Base-by-base conservation (phyloP, 2,113 vertebrate species). In the Oxyruncus cristatus region DNA sequence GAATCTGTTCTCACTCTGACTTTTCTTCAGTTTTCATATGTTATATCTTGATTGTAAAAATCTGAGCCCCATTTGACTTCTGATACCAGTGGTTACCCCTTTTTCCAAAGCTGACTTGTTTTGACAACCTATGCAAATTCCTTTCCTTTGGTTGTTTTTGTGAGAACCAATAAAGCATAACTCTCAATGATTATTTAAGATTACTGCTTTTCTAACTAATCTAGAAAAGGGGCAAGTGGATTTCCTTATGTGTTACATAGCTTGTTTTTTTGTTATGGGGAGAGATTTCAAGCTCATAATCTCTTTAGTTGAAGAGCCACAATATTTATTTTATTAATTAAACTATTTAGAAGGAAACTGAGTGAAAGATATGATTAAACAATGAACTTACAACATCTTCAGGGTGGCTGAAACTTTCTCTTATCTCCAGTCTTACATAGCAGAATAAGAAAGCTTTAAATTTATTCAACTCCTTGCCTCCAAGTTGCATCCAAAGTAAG, bases 191-290 rank as follows among this genome's bases (percentile, higher is more conserved):
- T 72, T 33, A 59, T 26, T 82, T 68, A 47, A 63, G 19, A 6
- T 74, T 39, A 71, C 8, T 62, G 24, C 8, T 79, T 76, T 88
- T 83, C 35, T 63, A 44, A 39, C 4, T 68, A 4, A 44, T 42
- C 28, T 55, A 68, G 27, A 7, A 65, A 86, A 72, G 10, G 4
- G 16, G 17, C 5, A 79, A 75, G 32, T 35, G 5, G 9, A 47
- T 74, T 77, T 89, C 11, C 22, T 53, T 7, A 5, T 17, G 9
- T 62, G 14, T 81, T 77, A 49, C 9, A 27, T 3, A 70, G 12
- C 7, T 44, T 66, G 3, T 0, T 1, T 81, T 85, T 62, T 28
- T 28, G 5, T 32, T 92, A 33, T 11, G 2, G 4, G 12, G 22
- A 53, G 14, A 62, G 28, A 74, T 81, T 77, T 77, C 49, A 84